Evolutionary conservation across 2,888 invertebrate species (phyloP).

Genomic region (Drosophila cognata): DNA sequence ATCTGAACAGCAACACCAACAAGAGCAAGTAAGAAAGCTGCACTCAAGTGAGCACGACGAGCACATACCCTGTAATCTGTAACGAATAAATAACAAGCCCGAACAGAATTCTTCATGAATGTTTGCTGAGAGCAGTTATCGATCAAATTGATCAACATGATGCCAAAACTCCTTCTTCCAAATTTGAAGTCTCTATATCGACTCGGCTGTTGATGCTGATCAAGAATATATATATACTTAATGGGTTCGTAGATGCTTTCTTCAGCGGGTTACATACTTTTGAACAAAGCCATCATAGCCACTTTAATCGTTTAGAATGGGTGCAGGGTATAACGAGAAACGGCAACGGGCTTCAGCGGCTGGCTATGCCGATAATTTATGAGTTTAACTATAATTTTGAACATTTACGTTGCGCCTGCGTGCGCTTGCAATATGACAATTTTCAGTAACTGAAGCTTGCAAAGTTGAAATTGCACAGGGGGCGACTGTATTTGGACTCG

Average conservation of each 20-base stretch:
- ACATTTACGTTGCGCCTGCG: conserved; percentile 82
- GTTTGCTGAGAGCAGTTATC: not conserved
- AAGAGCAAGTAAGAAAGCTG: not conserved
- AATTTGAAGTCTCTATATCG: accelerated
- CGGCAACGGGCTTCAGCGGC: conserved; percentile 67
- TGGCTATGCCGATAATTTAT: conserved; percentile 80
- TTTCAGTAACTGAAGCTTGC: conserved; percentile 38
- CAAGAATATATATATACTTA: not conserved
- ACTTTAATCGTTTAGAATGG: not conserved
- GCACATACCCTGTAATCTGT: not conserved
- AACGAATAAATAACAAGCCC: too few relatives aligned
- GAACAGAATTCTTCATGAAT: too few relatives aligned
- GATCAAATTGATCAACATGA: not conserved
- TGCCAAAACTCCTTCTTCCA: not conserved
- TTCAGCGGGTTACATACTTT: not conserved
- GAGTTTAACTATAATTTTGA: conserved; percentile 82
- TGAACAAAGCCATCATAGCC: not conserved
- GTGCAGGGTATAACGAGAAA: not conserved
- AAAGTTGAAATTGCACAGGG: not conserved
- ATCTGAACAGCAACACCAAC: conserved; percentile 16
- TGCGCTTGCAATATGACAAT: conserved; percentile 82
- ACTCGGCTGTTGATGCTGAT: not conserved
- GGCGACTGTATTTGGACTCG: conserved; percentile 73
- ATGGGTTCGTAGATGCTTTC: not conserved
- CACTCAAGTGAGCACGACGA: accelerated